A percentile compares a stretch with the other conserved stretches of the same genome.
phyloP scores from a whole-genome alignment of 2,888 invertebrate genomes.

The Choreutis nemorana region DNA sequence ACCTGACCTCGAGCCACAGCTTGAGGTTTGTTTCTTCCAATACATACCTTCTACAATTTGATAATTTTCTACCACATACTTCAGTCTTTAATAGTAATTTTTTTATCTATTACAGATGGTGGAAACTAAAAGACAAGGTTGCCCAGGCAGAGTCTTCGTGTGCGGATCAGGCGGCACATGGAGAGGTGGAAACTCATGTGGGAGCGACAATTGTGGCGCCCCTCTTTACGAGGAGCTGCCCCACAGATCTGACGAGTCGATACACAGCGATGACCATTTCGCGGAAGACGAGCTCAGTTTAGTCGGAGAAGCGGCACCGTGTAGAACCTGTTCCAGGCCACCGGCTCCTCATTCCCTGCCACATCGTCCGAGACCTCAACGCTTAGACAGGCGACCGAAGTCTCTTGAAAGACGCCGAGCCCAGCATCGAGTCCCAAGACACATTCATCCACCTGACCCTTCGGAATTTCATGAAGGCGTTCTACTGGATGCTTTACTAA shows the following conservation, averaged over 20 bases:
- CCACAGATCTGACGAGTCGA: conserved; percentile 65
- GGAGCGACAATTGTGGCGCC: conserved; percentile 62
- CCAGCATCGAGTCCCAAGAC: conserved; percentile 51
- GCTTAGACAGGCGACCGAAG: conserved; percentile 65
- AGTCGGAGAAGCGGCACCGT: conserved; percentile 55
- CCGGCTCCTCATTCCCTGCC: conserved; percentile 57
- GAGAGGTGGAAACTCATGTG: conserved; percentile 63
- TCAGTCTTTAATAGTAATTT: no score
- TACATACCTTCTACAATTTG: neutral
- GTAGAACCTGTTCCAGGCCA: conserved; percentile 58
- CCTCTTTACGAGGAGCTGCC: conserved; percentile 85
- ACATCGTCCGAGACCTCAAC: conserved; percentile 68
- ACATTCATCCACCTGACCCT: conserved; percentile 74
- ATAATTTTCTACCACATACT: no score
- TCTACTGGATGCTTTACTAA: conserved; percentile 75
- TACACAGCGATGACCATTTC: conserved; percentile 83
- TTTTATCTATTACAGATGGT: conserved; percentile 69
- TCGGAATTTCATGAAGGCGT: conserved; percentile 85
- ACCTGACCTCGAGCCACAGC: conserved; percentile 52
- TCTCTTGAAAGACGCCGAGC: conserved; percentile 60
- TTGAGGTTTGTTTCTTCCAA: conserved; percentile 33
- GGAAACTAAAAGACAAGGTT: conserved; percentile 72
- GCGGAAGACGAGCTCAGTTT: conserved; percentile 82
- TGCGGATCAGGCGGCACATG: conserved; percentile 65
- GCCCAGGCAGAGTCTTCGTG: conserved; percentile 70